These are phyloP conservation scores for Bombus balteatus DNA, from an alignment of 1,140 invertebrate genomes.

Conservation along the genomic window DNA sequence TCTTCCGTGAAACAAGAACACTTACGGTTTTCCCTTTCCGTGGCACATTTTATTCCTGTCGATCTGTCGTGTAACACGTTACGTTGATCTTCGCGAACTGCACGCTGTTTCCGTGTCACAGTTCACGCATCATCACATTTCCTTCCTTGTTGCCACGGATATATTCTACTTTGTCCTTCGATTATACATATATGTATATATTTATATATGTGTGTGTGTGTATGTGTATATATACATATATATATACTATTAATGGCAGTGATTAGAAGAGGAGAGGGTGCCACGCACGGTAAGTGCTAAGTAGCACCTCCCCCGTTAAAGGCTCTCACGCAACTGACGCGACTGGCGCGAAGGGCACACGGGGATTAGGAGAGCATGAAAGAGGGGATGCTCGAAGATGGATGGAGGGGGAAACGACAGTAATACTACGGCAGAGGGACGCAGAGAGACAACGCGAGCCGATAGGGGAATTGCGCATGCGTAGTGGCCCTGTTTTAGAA, in stretches of 20 bases:
- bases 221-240: conserved; percentile 6
- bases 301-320: conserved; percentile 74
- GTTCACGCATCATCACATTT: not conserved
- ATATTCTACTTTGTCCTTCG: not conserved
- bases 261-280: conserved; percentile 63
- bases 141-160: not conserved
- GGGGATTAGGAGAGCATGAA: conserved; percentile 61
- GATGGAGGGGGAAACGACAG: conserved; percentile 11
- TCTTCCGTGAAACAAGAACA: not conserved
- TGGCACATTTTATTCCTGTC: not conserved
- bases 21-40: not conserved
- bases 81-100: not conserved
- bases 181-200: conserved; percentile 21
- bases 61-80: not conserved
- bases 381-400: conserved; percentile 39
- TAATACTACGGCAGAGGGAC: conserved; percentile 21
- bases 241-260: conserved; percentile 73
- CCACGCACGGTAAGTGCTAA: conserved; percentile 63
- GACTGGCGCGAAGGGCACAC: conserved; percentile 64
- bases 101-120: conserved; percentile 13
- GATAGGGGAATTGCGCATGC: conserved; percentile 74
- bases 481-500: conserved; percentile 76
- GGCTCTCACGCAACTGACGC: conserved; percentile 82
- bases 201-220: conserved; percentile 2
- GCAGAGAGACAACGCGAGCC: conserved; percentile 22